Evolutionary conservation across 1,140 invertebrate species (phyloP).

Genomic region (Homarus americanus): DNA sequence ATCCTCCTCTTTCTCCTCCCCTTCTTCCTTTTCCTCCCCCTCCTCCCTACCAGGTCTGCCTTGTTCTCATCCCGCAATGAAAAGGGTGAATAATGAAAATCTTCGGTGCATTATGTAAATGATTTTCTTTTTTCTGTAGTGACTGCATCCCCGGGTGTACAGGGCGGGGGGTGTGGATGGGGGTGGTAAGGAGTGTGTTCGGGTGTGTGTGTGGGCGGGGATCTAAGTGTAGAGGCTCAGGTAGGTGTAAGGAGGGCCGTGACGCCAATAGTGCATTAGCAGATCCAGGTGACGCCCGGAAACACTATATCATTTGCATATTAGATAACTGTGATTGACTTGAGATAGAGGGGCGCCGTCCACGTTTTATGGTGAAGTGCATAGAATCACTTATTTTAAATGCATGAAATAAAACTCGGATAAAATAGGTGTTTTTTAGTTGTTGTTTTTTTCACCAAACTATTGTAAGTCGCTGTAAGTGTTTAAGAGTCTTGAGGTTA

Average conservation of each 20-base stretch:
- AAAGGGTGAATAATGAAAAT: conserved; percentile 18
- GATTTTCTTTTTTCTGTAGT: neutral
- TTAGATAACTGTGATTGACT: neutral
- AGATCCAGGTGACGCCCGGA: no score
- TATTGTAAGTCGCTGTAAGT: no score
- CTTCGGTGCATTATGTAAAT: conserved; percentile 20
- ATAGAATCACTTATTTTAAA: no score
- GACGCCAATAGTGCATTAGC: no score
- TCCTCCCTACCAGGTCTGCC: neutral
- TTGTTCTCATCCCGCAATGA: neutral
- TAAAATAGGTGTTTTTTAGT: no score
- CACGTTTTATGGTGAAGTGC: no score
- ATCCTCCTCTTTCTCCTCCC: conserved; percentile 12
- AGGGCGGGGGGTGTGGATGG: neutral
- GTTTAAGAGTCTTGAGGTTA: no score
- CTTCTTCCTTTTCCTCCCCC: neutral
- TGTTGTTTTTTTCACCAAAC: no score
- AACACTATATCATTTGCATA: neutral
- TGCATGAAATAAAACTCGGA: no score
- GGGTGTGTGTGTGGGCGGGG: neutral
- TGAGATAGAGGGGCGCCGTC: no score
- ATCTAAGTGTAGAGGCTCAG: no score
- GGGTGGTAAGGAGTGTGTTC: neutral
- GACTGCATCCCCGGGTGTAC: neutral
- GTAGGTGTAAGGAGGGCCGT: no score